These are phyloP conservation scores for Micrasema longulum DNA, from an alignment of 1,140 invertebrate genomes.

Conservation along the genomic window DNA sequence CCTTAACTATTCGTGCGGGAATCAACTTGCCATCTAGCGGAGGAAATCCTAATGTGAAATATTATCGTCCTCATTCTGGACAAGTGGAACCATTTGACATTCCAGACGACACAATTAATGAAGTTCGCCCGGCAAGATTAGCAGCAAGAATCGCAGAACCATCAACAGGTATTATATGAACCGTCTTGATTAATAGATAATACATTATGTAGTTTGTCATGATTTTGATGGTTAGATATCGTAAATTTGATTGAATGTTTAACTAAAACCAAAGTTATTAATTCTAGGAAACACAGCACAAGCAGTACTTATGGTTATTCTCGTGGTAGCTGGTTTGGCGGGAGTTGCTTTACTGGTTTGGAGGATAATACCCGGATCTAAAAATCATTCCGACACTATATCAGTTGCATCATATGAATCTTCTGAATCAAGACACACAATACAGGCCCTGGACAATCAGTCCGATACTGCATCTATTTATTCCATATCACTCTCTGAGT, in stretches of 20 bases:
- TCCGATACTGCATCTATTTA: conserved; percentile 65
- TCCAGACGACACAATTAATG: conserved; percentile 62
- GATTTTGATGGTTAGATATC: no score
- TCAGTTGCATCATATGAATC: conserved; percentile 48
- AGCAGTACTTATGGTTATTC: conserved; percentile 62
- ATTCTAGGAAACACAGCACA: conserved; percentile 50
- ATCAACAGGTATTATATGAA: conserved; percentile 58
- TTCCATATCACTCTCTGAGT: conserved; percentile 66
- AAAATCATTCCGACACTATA: conserved; percentile 58
- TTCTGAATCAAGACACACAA: conserved; percentile 37
- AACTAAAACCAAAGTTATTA: no score
- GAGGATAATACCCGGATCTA: conserved; percentile 66
- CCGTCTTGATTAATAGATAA: no score
- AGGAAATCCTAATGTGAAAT: conserved; percentile 62
- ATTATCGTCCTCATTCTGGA: conserved; percentile 59
- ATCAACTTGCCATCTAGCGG: conserved; percentile 72
- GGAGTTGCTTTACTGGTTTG: conserved; percentile 64
- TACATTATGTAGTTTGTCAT: no score
- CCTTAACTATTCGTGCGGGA: conserved; percentile 81
- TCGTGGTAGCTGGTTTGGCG: conserved; percentile 64
- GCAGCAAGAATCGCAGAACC: conserved; percentile 61
- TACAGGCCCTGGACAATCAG: conserved; percentile 44
- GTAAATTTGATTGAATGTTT: no score
- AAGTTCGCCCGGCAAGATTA: conserved; percentile 63
- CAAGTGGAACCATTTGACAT: conserved; percentile 64